Evolutionary conservation across 2,797 vertebrate genomes (phyloP), one percentile per base, ranked within the genome.

Genomic region (Bucorvus abyssinicus): DNA sequence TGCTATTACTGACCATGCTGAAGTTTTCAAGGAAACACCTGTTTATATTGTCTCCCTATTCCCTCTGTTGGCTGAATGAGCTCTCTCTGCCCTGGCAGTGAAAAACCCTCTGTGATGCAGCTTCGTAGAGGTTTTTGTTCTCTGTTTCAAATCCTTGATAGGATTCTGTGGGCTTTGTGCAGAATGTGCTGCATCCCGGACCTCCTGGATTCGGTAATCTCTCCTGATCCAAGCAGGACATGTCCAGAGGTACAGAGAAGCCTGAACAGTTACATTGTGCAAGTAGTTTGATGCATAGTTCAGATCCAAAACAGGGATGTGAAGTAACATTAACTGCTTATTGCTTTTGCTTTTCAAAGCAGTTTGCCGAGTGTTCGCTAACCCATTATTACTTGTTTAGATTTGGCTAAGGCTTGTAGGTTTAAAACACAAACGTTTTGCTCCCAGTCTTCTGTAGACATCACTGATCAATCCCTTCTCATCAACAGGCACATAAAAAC

Each of bases 1-100:
- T 94, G 17, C 73, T 94, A 32, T 73, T 95, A 78, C 94, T 96
- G 87, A 90, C 94, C 86, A 76, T 67, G 55, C 65, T 95, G 78
- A 97, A 93, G 64, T 94, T 97, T 97, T 93, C 93, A 93, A 96
- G 96, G 96, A 96, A 96, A 94, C 96, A 97, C 93, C 96, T 97
- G 96, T 94, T 95, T 96, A 64, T 91, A 87, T 96, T 97, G 82
- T 97, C 90, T 93, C 67, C 78, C 87, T 63, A 4, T 84, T 94
- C 91, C 88, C 70, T 93, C 60, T 78, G 20, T 95, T 80, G 68
- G 56, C 88, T 69, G 14, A 87, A 87, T 74, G 82, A 56, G 44
- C 80, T 94, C 93, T 90, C 73, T 84, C 78, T 81, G 53, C 73
- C 68, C 83, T 90, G 88, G 68, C 86, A 95, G 60, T 71, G 78